Conservation (phyloP, 2,797 vertebrate genomes). For the Myotis planiceps region DNA sequence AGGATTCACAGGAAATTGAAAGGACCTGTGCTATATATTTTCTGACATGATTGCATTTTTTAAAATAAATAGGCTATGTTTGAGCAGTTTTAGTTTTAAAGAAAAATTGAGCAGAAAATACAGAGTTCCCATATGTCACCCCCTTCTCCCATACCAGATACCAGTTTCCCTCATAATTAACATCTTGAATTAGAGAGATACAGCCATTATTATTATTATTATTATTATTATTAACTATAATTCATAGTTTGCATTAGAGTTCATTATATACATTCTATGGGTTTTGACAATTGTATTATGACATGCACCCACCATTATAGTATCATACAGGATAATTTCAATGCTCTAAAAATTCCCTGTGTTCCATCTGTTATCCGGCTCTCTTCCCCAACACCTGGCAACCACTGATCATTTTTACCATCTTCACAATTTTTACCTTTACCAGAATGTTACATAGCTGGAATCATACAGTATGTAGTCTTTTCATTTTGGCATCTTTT, state of each 20-base stretch:
- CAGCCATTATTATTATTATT: neutral
- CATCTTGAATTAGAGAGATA: neutral
- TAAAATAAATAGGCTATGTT: neutral
- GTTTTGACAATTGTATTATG: neutral
- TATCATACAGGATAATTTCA: neutral
- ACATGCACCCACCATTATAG: neutral
- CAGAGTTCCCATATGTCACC: neutral
- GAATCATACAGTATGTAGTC: neutral
- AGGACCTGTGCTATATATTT: neutral
- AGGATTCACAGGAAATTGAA: slow-evolving; percentile 1
- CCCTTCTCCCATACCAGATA: neutral
- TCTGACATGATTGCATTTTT: neutral
- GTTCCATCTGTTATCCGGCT: neutral
- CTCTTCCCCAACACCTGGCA: neutral
- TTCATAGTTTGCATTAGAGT: neutral
- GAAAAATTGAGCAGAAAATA: neutral
- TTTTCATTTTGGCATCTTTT: neutral
- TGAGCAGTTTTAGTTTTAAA: neutral
- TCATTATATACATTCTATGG: neutral
- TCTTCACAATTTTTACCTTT: neutral
- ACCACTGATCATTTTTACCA: neutral
- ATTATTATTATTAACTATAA: neutral
- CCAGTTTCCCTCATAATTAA: neutral
- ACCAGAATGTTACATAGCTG: neutral
- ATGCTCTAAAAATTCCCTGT: neutral